Conservation (phyloP, 2,797 vertebrate species). For the Sylvilagus floridanus region DNA sequence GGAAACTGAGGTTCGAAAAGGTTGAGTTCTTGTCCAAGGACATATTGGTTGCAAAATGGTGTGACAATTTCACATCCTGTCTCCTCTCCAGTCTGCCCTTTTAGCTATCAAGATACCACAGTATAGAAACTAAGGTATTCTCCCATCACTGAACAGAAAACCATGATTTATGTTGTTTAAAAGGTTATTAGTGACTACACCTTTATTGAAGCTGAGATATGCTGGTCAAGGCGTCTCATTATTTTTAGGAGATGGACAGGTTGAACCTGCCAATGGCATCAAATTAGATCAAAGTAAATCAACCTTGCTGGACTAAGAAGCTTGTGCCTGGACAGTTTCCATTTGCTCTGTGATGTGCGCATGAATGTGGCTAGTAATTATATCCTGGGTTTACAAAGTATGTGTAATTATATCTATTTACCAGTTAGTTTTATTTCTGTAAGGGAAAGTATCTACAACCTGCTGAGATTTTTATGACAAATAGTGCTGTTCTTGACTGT, state of each 20-base stretch:
- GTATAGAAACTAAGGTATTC: neutral
- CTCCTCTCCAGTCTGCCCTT: neutral
- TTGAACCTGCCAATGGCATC: neutral
- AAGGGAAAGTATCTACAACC: conserved; percentile 58
- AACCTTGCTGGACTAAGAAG: conserved; percentile 58
- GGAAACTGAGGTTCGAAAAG: neutral
- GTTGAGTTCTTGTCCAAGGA: neutral
- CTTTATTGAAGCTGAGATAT: neutral
- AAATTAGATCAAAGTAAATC: too few species aligned
- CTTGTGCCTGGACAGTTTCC: conserved; percentile 60
- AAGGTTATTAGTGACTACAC: neutral
- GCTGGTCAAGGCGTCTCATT: neutral
- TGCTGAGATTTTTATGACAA: conserved; percentile 31
- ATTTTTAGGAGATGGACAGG: neutral
- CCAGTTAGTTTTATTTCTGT: conserved; percentile 52
- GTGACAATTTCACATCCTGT: neutral
- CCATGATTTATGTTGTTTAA: neutral
- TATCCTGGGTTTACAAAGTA: conserved; percentile 75
- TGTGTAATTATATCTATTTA: conserved; percentile 73
- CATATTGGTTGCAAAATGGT: neutral
- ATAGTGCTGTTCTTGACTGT: neutral
- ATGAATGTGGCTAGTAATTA: conserved; percentile 68
- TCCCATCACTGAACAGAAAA: neutral
- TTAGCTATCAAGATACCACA: neutral
- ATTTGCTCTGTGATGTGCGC: conserved; percentile 74